phyloP scores from a whole-genome alignment of 2,888 invertebrate genomes.

The Beris morrisii region DNA sequence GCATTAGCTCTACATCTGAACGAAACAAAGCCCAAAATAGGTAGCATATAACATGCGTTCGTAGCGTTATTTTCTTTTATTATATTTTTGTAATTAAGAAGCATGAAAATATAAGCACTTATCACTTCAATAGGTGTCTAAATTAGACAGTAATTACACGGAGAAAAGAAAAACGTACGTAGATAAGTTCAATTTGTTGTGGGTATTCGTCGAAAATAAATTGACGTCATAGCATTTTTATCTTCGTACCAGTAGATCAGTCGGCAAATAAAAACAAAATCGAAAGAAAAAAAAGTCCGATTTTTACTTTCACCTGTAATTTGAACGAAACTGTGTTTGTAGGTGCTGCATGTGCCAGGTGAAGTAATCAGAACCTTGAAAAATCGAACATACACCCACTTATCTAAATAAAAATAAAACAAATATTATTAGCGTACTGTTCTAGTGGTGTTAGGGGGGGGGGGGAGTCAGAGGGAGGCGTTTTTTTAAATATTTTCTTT shows the following conservation, averaged over 20 bases:
- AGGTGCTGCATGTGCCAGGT: background rate
- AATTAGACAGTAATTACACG: conserved; percentile 25
- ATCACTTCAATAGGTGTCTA: conserved; percentile 9
- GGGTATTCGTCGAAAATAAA: background rate
- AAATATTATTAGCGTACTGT: too few relatives aligned
- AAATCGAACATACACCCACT: conserved; percentile 1
- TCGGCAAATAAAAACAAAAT: conserved; percentile 16
- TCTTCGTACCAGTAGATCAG: conserved; percentile 16
- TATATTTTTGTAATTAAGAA: too few relatives aligned
- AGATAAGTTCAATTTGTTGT: background rate
- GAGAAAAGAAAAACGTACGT: conserved; percentile 1
- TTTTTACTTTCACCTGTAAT: conserved; percentile 26
- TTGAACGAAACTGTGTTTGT: background rate
- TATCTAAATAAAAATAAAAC: too few relatives aligned
- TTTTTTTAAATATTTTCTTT: too few relatives aligned
- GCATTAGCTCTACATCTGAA: too few relatives aligned
- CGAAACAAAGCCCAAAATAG: too few relatives aligned
- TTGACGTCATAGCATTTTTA: conserved; percentile 27
- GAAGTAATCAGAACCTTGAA: conserved; percentile 24
- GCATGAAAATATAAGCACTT: conserved; percentile 5
- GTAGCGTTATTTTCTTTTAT: too few relatives aligned
- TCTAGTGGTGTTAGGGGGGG: too few relatives aligned
- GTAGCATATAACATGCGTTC: too few relatives aligned
- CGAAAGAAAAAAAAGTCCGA: conserved; percentile 9
- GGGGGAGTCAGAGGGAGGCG: too few relatives aligned